These are phyloP conservation scores for Lophura nycthemera DNA, from an alignment of 2,113 vertebrate species.

Conservation along the genomic window DNA sequence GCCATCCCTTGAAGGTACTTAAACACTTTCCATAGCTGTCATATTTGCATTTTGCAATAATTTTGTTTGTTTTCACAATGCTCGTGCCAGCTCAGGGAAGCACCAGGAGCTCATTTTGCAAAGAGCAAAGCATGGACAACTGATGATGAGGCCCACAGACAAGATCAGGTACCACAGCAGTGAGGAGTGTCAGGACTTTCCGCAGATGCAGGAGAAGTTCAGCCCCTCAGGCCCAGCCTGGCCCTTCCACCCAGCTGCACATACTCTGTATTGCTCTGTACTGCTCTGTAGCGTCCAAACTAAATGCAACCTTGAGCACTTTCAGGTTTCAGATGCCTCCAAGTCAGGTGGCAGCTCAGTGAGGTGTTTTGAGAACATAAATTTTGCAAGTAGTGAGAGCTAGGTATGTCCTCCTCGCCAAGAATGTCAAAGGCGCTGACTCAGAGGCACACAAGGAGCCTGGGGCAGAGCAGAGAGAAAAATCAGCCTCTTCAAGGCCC, in stretches of 20 bases:
- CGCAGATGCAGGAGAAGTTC: fast-evolving
- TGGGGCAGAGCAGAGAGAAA: neutral
- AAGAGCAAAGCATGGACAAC: neutral
- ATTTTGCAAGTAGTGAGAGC: neutral
- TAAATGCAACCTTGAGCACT: neutral
- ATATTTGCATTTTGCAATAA: neutral
- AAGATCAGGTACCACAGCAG: neutral
- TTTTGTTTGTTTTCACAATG: neutral
- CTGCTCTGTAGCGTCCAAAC: neutral
- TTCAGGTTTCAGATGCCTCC: neutral
- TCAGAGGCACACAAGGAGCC: neutral
- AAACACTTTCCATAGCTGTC: neutral
- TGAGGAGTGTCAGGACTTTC: neutral
- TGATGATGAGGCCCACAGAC: neutral
- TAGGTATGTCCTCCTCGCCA: neutral
- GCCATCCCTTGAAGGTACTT: neutral
- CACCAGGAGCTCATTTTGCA: fast-evolving
- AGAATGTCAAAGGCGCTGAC: neutral
- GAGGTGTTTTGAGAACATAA: neutral
- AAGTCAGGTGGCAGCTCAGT: neutral
- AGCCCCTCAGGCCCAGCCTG: neutral
- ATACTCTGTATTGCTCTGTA: neutral
- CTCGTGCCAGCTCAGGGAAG: fast-evolving
- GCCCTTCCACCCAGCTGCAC: fast-evolving
- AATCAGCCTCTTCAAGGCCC: neutral